Conservation (phyloP, 2,797 vertebrate species). For the Neosilurus mollespiculum region DNA sequence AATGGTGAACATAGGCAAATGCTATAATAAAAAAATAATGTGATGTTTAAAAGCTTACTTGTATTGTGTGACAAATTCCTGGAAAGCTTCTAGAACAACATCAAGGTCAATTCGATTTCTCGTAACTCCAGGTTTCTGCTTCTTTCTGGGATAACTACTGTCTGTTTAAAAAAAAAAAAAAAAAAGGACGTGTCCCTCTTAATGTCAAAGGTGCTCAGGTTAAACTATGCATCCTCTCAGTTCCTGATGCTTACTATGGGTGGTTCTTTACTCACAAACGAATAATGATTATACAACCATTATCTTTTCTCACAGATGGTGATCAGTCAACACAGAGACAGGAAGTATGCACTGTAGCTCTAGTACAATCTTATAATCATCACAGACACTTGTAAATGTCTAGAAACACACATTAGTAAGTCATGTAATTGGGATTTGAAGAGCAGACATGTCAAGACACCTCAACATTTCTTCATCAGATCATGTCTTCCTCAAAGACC, state of each 20-base stretch:
- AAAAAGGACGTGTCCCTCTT: not conserved
- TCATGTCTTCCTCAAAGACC: not conserved
- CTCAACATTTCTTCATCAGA: not conserved
- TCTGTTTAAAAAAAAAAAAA: conserved; percentile 31
- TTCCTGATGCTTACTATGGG: not conserved
- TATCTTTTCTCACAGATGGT: not conserved
- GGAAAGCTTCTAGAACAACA: conserved; percentile 71
- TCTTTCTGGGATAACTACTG: conserved; percentile 11
- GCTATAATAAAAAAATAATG: not conserved
- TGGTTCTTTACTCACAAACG: not conserved
- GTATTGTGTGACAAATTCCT: conserved; percentile 67
- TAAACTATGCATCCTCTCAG: not conserved
- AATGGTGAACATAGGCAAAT: too few relatives aligned
- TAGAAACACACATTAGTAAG: not conserved
- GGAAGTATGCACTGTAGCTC: too few relatives aligned
- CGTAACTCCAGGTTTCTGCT: conserved; percentile 11
- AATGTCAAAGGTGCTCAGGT: not conserved
- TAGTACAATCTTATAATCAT: not conserved
- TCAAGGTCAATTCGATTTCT: conserved; percentile 70
- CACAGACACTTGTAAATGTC: not conserved
- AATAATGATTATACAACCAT: not conserved
- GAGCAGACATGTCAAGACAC: not conserved
- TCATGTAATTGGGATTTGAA: not conserved
- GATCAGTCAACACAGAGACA: not conserved
- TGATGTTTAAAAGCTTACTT: conserved; percentile 63